Evolutionary conservation across 2,888 invertebrate species (phyloP), one percentile per base, ranked within the genome.

Genomic region (Drosophila borealis): DNA sequence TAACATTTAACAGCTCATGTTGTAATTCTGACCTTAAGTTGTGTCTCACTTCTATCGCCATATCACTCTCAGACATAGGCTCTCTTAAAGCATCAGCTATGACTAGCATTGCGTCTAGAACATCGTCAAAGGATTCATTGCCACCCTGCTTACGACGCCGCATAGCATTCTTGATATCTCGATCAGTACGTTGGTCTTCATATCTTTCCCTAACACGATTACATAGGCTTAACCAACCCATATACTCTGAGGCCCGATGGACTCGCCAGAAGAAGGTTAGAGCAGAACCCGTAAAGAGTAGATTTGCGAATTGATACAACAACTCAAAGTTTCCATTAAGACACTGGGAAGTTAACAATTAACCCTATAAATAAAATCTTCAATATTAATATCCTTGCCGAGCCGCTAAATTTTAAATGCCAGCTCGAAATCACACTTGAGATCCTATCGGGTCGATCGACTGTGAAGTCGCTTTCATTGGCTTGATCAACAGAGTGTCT

Each of bases 1-100:
- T 8, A 8, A 25, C 3, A 60, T 60, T 45, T 13, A 60, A 44
- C 9, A 45, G 29, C 6, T 60, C 51, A n/a, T 51, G 45, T 13
- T 33, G 29, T 19, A 49, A 34, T 6, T 56, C 56, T 2, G 37
- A 29, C 4, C 39, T 56, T 6, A 48, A 6, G 10, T 56, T 48
- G 5, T 57, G 57, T n/a, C 33, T 48, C 6, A 48, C 33, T 5
- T 57, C n/a, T 2, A 33, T 17, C 11, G n/a, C n/a, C 10, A 56
- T 25, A 34, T 34, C 11, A 11, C 34, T 13, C 11, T 34, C 10
- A 11, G 34, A 34, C 11, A 11, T 11, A 34, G 34, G 2, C 10
- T 34, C 34, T 10, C 36, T 13, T 36, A 36, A 13, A 8, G 6
- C 25, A 36, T 10, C 36, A 36, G 1, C 10, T 36, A 13, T 36